Percentiles rank a stretch among this genome's conserved stretches.
Evolutionary conservation across 2,113 vertebrate species (phyloP).

Genomic region (Saccopteryx bilineata): DNA sequence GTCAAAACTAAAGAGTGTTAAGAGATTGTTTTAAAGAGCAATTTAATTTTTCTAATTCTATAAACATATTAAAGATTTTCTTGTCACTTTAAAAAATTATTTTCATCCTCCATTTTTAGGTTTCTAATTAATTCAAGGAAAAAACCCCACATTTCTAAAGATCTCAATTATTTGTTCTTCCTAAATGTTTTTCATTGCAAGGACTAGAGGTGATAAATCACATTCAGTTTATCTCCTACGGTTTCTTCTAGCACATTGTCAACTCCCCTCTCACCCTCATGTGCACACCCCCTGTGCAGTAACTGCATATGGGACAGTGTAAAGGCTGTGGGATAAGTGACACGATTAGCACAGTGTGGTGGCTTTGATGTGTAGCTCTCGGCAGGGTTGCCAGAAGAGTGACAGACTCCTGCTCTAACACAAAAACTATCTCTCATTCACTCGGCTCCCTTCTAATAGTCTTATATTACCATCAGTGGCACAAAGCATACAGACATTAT

Average conservation of each 20-base stretch:
- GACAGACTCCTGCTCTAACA: slow-evolving; percentile 81
- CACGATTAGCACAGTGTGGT: slow-evolving; percentile 84
- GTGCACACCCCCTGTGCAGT: slow-evolving; percentile 64
- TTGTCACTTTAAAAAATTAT: slow-evolving; percentile 49
- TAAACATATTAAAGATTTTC: slow-evolving; percentile 63
- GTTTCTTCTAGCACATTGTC: slow-evolving; percentile 81
- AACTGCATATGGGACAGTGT: slow-evolving; percentile 75
- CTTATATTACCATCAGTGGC: slow-evolving; percentile 76
- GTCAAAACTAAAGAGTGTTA: slow-evolving; percentile 58
- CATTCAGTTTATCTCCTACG: slow-evolving; percentile 76
- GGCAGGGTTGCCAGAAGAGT: slow-evolving; percentile 84
- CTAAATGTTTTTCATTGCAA: slow-evolving; percentile 75
- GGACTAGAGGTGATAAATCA: slow-evolving; percentile 82
- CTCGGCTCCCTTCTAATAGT: slow-evolving; percentile 78
- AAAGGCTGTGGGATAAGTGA: slow-evolving; percentile 83
- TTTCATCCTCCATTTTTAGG: slow-evolving; percentile 69
- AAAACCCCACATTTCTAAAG: slow-evolving; percentile 70
- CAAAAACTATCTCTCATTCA: slow-evolving; percentile 82
- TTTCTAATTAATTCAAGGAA: slow-evolving; percentile 75
- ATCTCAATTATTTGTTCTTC: slow-evolving; percentile 72
- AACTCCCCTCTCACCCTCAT: slow-evolving; percentile 73
- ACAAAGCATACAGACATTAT: slow-evolving; percentile 63
- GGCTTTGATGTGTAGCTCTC: slow-evolving; percentile 82
- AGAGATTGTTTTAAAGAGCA: slow-evolving; percentile 36
- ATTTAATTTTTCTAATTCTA: slow-evolving; percentile 60